Evolutionary conservation across 2,113 vertebrate species (phyloP).

Genomic region (Cavia aperea): DNA sequence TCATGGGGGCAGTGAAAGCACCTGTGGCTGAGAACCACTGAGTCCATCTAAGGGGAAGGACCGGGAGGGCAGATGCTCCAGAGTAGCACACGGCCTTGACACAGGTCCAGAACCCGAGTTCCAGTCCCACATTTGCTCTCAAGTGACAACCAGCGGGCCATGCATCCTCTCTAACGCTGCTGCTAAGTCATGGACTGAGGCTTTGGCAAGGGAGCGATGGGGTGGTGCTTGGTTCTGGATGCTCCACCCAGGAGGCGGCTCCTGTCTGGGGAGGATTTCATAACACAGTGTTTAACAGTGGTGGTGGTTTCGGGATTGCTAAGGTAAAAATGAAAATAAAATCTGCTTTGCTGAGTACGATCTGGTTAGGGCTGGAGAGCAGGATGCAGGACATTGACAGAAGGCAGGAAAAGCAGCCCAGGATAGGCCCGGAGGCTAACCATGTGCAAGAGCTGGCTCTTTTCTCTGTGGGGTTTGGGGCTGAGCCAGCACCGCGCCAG

Average conservation of each 20-base stretch:
- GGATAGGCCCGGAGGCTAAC: neutral
- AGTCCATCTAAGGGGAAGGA: neutral
- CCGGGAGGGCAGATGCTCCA: neutral
- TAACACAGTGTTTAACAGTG: neutral
- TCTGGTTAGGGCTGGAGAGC: neutral
- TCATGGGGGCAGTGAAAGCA: fast-evolving
- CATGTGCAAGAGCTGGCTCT: neutral
- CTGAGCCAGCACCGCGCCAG: neutral
- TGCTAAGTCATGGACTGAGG: neutral
- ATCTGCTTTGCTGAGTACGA: neutral
- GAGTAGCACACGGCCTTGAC: neutral
- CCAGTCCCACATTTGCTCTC: neutral
- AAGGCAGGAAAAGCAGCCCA: neutral
- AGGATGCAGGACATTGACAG: neutral
- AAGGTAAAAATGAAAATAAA: neutral
- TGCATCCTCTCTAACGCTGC: no score
- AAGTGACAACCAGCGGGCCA: neutral
- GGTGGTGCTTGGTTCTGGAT: neutral
- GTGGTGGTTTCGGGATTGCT: neutral
- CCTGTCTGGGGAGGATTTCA: neutral
- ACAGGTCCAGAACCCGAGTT: neutral
- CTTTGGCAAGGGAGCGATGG: neutral
- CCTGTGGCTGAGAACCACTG: neutral
- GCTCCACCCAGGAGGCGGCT: neutral
- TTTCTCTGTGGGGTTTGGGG: neutral